Conservation (phyloP, 2,113 vertebrate genomes). For the Phylloscopus trochiloides region DNA sequence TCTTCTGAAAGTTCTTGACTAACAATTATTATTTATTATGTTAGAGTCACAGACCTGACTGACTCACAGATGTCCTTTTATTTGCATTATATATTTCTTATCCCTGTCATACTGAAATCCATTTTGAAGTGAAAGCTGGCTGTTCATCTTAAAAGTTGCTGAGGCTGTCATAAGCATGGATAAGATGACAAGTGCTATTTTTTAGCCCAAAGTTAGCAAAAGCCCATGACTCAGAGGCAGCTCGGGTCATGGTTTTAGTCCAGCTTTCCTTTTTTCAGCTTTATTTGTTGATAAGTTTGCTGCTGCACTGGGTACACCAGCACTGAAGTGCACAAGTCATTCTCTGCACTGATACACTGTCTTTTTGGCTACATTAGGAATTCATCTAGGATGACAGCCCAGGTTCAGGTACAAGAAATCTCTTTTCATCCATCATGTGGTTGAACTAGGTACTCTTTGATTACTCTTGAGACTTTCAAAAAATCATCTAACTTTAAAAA, state of each 20-base stretch:
- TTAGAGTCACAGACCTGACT: background rate
- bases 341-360: background rate
- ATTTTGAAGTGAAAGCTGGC: background rate
- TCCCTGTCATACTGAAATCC: background rate
- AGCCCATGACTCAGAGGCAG: background rate
- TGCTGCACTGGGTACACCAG: background rate
- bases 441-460: background rate
- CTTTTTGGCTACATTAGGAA: background rate
- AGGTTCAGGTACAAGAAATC: background rate
- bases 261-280: background rate
- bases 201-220: background rate
- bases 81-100: background rate
- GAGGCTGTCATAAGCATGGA: background rate
- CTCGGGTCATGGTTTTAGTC: background rate
- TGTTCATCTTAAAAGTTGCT: background rate
- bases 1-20: background rate
- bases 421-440: background rate
- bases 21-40: background rate
- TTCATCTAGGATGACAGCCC: background rate
- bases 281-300: background rate
- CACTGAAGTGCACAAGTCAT: background rate
- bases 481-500: background rate
- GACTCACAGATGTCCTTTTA: background rate
- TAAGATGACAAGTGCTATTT: background rate
- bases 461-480: conserved; percentile 13